Evolutionary conservation across 30 jellyfish, hydroid and myxozoan genomes (phyloP).

Genomic region (Hydractinia echinata): DNA sequence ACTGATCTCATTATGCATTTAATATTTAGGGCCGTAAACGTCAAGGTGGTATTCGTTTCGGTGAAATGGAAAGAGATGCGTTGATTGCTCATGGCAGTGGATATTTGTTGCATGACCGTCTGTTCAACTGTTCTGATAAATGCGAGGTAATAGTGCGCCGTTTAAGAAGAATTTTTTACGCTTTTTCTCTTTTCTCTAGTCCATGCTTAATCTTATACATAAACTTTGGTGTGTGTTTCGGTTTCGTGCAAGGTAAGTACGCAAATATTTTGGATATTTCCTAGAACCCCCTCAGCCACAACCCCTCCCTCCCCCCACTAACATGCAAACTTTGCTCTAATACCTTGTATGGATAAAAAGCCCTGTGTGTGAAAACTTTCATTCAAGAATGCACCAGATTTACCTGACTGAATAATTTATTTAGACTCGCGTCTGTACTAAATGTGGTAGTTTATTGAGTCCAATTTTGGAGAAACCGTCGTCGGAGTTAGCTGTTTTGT

Average conservation of each 20-base stretch:
- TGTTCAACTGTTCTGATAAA: constrained; percentile 89
- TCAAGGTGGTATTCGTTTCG: constrained; percentile 98
- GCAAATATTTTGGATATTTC: no score
- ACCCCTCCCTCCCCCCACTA: no score
- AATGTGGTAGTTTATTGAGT: constrained; percentile 83
- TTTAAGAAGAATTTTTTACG: neutral
- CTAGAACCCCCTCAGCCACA: no score
- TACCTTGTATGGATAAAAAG: neutral
- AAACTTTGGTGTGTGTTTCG: no score
- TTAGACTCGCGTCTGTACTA: constrained; percentile 78
- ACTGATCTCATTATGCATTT: neutral
- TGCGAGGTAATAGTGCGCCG: constrained; percentile 50
- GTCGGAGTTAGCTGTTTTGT: constrained; percentile 58
- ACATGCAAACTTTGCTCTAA: neutral
- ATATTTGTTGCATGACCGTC: constrained; percentile 86
- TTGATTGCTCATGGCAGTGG: constrained; percentile 98
- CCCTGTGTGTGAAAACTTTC: no score
- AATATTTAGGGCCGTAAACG: constrained; percentile 89
- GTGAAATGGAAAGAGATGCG: constrained; percentile 99
- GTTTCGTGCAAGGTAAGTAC: no score
- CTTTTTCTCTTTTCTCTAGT: neutral
- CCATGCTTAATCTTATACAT: no score
- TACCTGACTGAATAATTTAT: neutral
- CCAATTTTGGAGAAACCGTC: constrained; percentile 78
- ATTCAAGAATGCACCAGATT: no score